phyloP scores from a whole-genome alignment of 2,888 invertebrate genomes.

The Melolontha melolontha region DNA sequence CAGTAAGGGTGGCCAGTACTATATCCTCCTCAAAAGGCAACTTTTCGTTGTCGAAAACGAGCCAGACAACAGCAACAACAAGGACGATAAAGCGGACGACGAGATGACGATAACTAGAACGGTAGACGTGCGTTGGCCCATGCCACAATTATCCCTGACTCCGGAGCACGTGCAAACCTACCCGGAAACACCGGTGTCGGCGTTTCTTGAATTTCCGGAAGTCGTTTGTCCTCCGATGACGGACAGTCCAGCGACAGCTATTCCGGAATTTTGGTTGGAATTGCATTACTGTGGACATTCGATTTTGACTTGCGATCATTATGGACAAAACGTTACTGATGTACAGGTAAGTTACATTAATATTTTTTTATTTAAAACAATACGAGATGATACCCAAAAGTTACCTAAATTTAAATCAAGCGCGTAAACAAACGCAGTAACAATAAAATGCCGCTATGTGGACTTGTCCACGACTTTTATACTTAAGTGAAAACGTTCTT shows the following conservation, averaged over 20 bases:
- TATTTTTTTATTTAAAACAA: neutral
- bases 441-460: no score
- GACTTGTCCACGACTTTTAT: no score
- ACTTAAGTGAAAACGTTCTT: no score
- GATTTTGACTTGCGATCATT: slow-evolving; percentile 76
- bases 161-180: slow-evolving; percentile 85
- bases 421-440: no score
- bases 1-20: slow-evolving; percentile 77
- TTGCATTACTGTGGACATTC: slow-evolving; percentile 84
- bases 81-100: slow-evolving; percentile 52
- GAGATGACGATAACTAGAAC: slow-evolving; percentile 65
- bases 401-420: no score
- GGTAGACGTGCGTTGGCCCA: slow-evolving; percentile 87
- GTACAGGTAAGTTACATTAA: slow-evolving; percentile 22
- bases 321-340: slow-evolving; percentile 35
- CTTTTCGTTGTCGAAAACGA: slow-evolving; percentile 50
- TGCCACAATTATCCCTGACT: slow-evolving; percentile 76
- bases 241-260: slow-evolving; percentile 66
- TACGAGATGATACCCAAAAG: neutral
- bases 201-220: slow-evolving; percentile 80
- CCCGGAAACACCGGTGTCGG: slow-evolving; percentile 79
- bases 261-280: slow-evolving; percentile 82
- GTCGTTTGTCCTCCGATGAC: slow-evolving; percentile 77
- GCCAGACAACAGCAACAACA: slow-evolving; percentile 46
- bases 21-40: slow-evolving; percentile 66